These are phyloP conservation scores for Nesogale talazaci DNA, from an alignment of 2,113 vertebrate genomes.

Conservation along the genomic window DNA sequence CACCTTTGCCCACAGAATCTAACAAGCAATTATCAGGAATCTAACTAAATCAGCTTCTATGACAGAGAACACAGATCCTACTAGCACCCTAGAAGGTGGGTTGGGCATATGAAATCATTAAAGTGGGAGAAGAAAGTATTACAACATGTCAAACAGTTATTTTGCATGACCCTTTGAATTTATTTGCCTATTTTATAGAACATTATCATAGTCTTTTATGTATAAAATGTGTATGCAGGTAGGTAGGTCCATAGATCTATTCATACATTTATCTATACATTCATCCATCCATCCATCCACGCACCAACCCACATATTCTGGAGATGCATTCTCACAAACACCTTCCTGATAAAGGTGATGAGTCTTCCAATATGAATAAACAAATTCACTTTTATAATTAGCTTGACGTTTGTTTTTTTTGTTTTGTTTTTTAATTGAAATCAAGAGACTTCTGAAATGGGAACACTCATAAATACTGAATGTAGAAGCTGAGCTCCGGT, in stretches of 20 bases:
- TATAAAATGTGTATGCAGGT: neutral
- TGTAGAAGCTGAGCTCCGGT: too few relatives aligned
- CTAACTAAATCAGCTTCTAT: neutral
- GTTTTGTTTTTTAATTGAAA: conserved; percentile 32
- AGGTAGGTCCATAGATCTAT: neutral
- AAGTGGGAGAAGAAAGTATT: neutral
- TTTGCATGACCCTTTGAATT: neutral
- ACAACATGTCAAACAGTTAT: neutral
- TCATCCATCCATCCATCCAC: neutral
- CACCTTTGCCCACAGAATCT: neutral
- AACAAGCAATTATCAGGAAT: too few relatives aligned
- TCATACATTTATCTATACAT: too few relatives aligned
- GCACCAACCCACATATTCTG: neutral
- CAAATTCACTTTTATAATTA: neutral
- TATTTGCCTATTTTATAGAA: neutral
- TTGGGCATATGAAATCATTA: neutral
- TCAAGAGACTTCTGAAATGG: conserved; percentile 13
- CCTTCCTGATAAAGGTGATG: neutral
- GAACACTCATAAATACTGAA: neutral
- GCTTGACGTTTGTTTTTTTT: neutral
- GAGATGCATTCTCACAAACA: neutral
- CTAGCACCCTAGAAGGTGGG: neutral
- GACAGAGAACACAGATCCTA: neutral
- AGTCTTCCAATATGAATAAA: neutral
- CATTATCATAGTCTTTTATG: neutral